Evolutionary conservation across 2,797 vertebrate species (phyloP).

Genomic region (Parauchenoglanis ngamensis): DNA sequence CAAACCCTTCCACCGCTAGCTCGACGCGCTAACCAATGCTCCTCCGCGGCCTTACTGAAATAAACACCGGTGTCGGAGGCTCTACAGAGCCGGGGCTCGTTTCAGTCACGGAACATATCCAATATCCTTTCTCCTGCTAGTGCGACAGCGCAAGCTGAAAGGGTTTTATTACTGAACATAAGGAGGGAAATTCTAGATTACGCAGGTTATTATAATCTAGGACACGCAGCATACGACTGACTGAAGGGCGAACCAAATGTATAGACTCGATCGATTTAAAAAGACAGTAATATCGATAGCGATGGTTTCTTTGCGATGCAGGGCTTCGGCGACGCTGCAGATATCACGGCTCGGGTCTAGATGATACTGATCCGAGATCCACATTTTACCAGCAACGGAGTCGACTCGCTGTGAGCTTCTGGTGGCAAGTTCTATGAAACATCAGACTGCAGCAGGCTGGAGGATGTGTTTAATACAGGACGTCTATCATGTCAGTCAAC

Average conservation of each 20-base stretch:
- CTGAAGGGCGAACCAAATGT: neutral
- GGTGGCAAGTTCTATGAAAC: neutral
- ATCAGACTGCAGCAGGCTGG: neutral
- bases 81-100: too few relatives aligned
- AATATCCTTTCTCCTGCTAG: neutral
- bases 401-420: neutral
- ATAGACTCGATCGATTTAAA: neutral
- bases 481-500: neutral
- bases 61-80: neutral
- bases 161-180: neutral
- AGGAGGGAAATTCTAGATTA: neutral
- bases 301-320: neutral
- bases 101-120: neutral
- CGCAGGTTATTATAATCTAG: neutral
- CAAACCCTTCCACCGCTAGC: neutral
- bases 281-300: too few relatives aligned
- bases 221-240: neutral
- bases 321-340: neutral
- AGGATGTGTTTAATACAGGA: neutral
- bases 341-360: neutral
- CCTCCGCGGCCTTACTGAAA: neutral
- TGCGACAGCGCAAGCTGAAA: neutral
- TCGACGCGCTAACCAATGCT: neutral
- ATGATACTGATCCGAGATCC: neutral
- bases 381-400: neutral